Percentiles rank a stretch among this genome's conserved stretches.
These are phyloP conservation scores for Lasioglossum albipes DNA, from an alignment of 1,140 invertebrate genomes.

Conservation along the genomic window DNA sequence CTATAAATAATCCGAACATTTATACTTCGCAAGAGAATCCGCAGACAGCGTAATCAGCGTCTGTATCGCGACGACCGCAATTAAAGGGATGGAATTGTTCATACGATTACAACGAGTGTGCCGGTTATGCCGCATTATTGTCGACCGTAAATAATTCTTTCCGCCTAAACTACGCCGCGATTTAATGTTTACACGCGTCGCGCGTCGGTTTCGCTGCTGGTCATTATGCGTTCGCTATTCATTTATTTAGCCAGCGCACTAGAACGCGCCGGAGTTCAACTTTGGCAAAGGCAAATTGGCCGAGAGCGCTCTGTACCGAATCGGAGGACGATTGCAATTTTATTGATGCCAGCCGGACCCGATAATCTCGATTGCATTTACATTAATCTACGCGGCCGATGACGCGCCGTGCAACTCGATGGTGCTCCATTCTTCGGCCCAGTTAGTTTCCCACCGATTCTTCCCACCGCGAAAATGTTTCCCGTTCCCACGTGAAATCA, in stretches of 20 bases:
- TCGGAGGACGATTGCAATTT: constrained; percentile 28
- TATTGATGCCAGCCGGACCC: constrained; percentile 19
- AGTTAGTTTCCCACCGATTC: neutral
- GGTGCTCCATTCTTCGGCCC: neutral
- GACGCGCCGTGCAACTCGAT: neutral
- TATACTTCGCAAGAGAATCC: too few species aligned
- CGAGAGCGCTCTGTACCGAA: neutral
- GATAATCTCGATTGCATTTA: constrained; percentile 38
- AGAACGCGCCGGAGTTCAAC: neutral
- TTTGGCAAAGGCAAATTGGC: constrained; percentile 13
- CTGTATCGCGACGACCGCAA: neutral
- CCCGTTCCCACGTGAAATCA: neutral
- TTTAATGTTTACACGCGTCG: neutral
- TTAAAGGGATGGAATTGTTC: constrained; percentile 18
- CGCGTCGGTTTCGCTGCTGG: neutral
- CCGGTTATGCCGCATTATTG: constrained; percentile 3
- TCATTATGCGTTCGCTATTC: constrained; percentile 15
- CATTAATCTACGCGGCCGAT: constrained; percentile 21
- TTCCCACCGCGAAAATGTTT: neutral
- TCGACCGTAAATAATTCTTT: constrained; percentile 32
- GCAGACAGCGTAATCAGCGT: too few species aligned
- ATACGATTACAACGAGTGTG: constrained; percentile 13
- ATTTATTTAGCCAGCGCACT: constrained; percentile 36
- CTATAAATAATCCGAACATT: too few species aligned
- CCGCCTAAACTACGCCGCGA: neutral